Evolutionary conservation across 2,113 vertebrate species (phyloP).

Genomic region (Saguinus imperator): DNA sequence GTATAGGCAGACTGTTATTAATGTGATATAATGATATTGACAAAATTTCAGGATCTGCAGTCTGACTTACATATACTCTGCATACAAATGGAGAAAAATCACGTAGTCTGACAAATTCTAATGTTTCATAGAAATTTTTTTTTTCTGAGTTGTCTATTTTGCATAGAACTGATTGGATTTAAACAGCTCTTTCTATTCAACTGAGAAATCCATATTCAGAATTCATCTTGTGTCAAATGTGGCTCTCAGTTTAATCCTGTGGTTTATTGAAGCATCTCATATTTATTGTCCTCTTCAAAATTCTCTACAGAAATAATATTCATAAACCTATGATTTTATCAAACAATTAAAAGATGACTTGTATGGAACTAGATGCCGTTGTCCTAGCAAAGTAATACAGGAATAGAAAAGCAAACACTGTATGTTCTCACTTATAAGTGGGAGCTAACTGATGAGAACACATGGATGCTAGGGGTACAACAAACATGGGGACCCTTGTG

Average conservation of each 20-base stretch:
- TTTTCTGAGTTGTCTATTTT: slow-evolving; percentile 34
- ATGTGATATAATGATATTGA: background rate
- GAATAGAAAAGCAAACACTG: no score
- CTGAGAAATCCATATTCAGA: slow-evolving; percentile 35
- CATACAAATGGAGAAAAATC: slow-evolving; percentile 38
- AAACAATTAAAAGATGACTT: slow-evolving; percentile 2
- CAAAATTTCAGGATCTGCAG: background rate
- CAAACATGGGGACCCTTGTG: no score
- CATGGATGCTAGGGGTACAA: no score
- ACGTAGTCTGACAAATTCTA: background rate
- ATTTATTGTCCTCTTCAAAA: slow-evolving; percentile 20
- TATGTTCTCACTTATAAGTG: no score
- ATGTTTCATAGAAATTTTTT: slow-evolving; percentile 19
- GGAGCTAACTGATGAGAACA: no score
- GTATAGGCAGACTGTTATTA: background rate
- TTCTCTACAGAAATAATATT: background rate
- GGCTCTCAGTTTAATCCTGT: slow-evolving; percentile 8
- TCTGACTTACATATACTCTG: background rate
- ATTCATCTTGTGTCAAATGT: slow-evolving; percentile 29
- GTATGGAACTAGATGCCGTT: no score
- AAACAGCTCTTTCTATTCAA: slow-evolving; percentile 35
- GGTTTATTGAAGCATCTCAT: background rate
- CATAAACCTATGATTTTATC: background rate
- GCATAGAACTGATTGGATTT: slow-evolving; percentile 7
- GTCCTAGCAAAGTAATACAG: no score